Evolutionary conservation across 2,888 invertebrate genomes (phyloP), one percentile per base, ranked within the genome.

Genomic region (Hypomecis atomaria): DNA sequence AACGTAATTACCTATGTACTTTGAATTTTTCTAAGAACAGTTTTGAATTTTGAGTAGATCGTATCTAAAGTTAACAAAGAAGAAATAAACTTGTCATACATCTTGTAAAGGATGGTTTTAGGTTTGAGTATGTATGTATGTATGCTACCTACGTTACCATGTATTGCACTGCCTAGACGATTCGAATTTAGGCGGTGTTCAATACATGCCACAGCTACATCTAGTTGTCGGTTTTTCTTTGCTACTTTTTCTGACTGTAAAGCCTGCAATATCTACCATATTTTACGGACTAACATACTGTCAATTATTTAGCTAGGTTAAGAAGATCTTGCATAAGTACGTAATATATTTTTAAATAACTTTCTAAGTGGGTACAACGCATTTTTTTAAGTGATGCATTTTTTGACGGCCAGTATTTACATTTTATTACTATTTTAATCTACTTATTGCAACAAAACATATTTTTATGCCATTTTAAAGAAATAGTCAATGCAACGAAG

Each of bases 401-500:
- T 45, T 44, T 49, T 56, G 73, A 75, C 79, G 78, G 77, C 83
- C 74, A 81, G 82, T 81, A 81, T 83, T 81, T 65, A 53, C 44
- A 40, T 34, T 75, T 77, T 33, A 45, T 47, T 9, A 10, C 37
- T 40, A 11, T 48, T 56, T 44, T 36, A 49, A 49, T 43, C 36
- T 59, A 64, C 63, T 69, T 65, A 78, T 76, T 73, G 69, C 72
- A 69, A 59, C 52, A 65, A 49, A 75, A 71, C 71, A 71, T 71
- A 75, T 72, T 74, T 75, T 74, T 74, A 73, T 72, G 70, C 75
- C 71, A 67, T 71, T 72, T 71, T 71, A 59, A 69, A 65, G 72
- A 77, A 73, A 77, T 78, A 81, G 78, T 78, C 77, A 81, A 84
- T 82, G 82, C 87, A 87, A 87, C 87, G 87, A 87, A 87, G 81